These are phyloP conservation scores for Hydrozoanthus tunicans DNA, from an alignment of 64 coral and sea anemone species.

Conservation along the genomic window DNA sequence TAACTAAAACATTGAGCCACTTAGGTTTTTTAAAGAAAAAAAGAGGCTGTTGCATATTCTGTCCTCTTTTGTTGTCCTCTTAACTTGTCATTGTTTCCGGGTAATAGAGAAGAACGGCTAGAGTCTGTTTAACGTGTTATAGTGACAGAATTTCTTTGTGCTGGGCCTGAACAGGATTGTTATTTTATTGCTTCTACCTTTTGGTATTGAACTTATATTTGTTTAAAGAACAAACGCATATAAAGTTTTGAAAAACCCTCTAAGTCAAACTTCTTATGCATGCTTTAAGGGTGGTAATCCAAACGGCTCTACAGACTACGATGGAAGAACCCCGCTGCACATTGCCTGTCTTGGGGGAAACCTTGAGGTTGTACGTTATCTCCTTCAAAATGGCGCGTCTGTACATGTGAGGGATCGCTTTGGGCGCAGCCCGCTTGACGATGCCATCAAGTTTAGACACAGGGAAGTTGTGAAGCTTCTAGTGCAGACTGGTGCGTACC, in stretches of 20 bases:
- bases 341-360: constrained; percentile 75
- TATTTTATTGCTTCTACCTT: too few relatives aligned
- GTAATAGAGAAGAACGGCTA: too few relatives aligned
- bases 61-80: too few relatives aligned
- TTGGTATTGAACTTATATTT: too few relatives aligned
- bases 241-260: not conserved
- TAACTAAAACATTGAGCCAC: too few relatives aligned
- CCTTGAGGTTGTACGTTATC: constrained; percentile 61
- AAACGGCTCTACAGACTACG: constrained; percentile 70
- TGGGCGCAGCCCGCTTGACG: constrained; percentile 66
- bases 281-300: constrained; percentile 71
- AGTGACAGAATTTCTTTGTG: too few relatives aligned
- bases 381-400: constrained; percentile 67
- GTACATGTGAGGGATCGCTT: constrained; percentile 77
- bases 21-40: too few relatives aligned
- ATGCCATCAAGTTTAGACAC: constrained; percentile 81
- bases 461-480: constrained; percentile 73
- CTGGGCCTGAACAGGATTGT: too few relatives aligned
- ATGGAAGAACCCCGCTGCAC: constrained; percentile 78
- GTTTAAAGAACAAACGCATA: too few relatives aligned
- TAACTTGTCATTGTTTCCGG: too few relatives aligned
- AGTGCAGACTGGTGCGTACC: constrained; percentile 56
- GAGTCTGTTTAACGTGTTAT: too few relatives aligned
- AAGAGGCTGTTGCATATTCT: too few relatives aligned
- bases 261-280: not conserved